Base-by-base conservation (phyloP, 1,140 invertebrate species). In the Cydia pomonella region DNA sequence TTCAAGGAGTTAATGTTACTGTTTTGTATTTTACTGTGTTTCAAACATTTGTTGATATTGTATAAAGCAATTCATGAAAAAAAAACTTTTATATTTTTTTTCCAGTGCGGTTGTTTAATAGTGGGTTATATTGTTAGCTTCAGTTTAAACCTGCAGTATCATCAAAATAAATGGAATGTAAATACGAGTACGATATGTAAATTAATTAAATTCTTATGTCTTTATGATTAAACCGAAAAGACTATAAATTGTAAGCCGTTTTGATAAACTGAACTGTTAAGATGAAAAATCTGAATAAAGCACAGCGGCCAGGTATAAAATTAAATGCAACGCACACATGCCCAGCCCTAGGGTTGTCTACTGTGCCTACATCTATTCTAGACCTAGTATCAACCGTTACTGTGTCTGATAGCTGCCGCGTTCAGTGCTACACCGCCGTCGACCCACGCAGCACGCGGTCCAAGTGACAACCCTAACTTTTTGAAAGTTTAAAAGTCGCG, bases 351-450 rank as follows among this genome's bases (percentile, higher is more conserved):
- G 76, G 75, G 75, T 72, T 59, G 75, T 71, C 73, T 76, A 76
- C 75, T 79, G 76, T 79, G 76, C 82, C 82, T 85, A 85, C 79
- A 87, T 78, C 82, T 85, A 86, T 84, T 76, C 87, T 88, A 90
- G 88, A 89, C 84, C 82, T 82, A 82, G 74, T 89, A 86, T 86
- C 86, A 88, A 81, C 80, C 80, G 82, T 82, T 84, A 85, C 83
- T 81, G 76, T 81, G 82, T 81, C 87, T 88, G 87, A 88, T 89
- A 90, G 82, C 75, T 79, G 74, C 71, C 79, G 77, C 72, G 77
- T 82, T 87, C 89, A 92, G 90, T 92, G 81, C 87, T 77, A 85
- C 50, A 85, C 83, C 82, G 84, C 79, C 84, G 81, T 76, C 80
- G 86, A 80, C 53, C 77, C 78, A 78, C 75, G 88, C 73, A 84